Evolutionary conservation across 1,140 invertebrate genomes (phyloP), one percentile per base, ranked within the genome.

Genomic region (Drosophila neocordata): DNA sequence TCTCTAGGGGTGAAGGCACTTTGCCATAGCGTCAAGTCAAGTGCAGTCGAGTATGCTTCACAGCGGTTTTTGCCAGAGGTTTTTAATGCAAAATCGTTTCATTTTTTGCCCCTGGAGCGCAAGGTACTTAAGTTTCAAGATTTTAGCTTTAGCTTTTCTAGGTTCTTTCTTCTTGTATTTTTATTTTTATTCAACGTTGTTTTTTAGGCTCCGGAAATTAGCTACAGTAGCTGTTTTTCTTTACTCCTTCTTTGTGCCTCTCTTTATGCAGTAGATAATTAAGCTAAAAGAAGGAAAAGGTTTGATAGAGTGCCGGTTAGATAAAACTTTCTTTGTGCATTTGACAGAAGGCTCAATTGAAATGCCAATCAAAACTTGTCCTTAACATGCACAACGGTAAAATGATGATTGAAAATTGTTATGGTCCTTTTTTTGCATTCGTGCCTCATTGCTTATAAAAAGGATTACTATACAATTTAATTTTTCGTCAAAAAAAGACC

Each of bases 331-430:
- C 74, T 61, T 78, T 52, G 74, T 87, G 82, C 83, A 58, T 56
- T 73, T 88, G 82, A 88, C 82, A 88, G 73, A 65, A 72, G 67
- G 58, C 60, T 57, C 68, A 60, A 79, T 88, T 88, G 83, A 73
- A 69, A 64, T 82, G 82, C 65, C 82, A 88, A 63, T 74, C 63
- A 64, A 76, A 79, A 59, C 44, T 37, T 65, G 74, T 75, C 66
- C 75, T 65, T 64, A 82, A 51, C 76, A 83, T 58, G 72, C 68
- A 69, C 34, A 15, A n/a, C 34, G 37, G 58, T 15, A 27, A 57
- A 41, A 31, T 31, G 27, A 20, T 20, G 41, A 48, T 48, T 48
- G 41, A 20, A 48, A 48, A 48, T 20, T 48, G 41, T 20, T 13
- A 20, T 27, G 37, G 63, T 18, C 57, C 53, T 55, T 37, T 31